Evolutionary conservation across 2,113 vertebrate species (phyloP), one percentile per base, ranked within the genome.

Genomic region (Chamaea fasciata): DNA sequence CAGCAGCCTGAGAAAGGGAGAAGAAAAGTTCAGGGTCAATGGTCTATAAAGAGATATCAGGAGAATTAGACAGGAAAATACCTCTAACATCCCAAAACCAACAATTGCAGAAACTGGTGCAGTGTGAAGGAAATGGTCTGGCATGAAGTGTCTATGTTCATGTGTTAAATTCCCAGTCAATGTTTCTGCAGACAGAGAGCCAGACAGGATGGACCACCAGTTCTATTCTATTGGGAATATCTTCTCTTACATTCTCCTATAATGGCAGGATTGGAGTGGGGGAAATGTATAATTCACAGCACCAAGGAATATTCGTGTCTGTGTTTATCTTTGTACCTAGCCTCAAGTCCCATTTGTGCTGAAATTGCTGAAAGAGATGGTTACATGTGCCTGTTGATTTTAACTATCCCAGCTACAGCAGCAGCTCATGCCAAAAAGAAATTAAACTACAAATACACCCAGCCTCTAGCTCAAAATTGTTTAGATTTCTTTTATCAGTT

Each of bases 81-180:
- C 2, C 4, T 84, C 30, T 53, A 77, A 37, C 7, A 49, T 62
- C 28, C 4, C 6, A 39, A 84, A 75, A 18, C 15, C 7, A 79
- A 11, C 0, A 6, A 23, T 0, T 79, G 11, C 33, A 78, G 47
- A 63, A 89, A 53, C 5, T 33, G 28, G 5, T 1, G 3, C 7
- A 37, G 20, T 21, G 22, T 0, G 0, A 76, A 49, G 56, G 17
- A 92, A 73, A 37, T 18, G 9, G 10, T 68, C 4, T 92, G 44
- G 27, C 46, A 13, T 31, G 31, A 68, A 79, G 44, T 18, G 39
- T 9, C 7, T 18, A 20, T 17, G 69, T 10, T 64, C 1, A 6
- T 24, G 10, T 21, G n/a, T 65, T 69, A 49, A 68, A 90, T 24
- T 18, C 57, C 37, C 5, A 11, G 3, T 28, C 10, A 5, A 7